Conservation (phyloP, 2,113 vertebrate species). For the Erpornis zantholeuca region DNA sequence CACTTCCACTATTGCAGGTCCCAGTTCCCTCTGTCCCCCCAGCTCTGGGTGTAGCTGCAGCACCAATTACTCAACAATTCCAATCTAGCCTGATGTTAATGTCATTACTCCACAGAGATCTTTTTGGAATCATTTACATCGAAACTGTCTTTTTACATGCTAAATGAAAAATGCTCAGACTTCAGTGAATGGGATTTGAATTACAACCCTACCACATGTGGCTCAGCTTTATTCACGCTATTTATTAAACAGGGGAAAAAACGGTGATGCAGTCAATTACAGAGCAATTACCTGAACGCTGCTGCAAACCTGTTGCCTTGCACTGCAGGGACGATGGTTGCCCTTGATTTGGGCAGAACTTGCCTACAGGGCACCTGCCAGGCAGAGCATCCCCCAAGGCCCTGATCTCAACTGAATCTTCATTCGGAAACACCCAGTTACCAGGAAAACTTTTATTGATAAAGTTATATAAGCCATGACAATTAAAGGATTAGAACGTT, state of each 20-base stretch:
- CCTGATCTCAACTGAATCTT: not conserved
- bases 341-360: not conserved
- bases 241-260: constrained; percentile 79
- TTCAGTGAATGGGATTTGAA: constrained; percentile 39
- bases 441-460: not conserved
- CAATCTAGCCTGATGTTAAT: constrained; percentile 79
- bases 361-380: not conserved
- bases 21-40: not conserved
- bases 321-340: not conserved
- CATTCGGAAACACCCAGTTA: not conserved
- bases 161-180: constrained; percentile 55
- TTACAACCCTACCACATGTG: constrained; percentile 59
- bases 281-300: constrained; percentile 76
- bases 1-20: not conserved
- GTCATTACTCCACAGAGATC: constrained; percentile 79
- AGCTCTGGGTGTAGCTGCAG: constrained; percentile 13
- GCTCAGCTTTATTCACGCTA: constrained; percentile 66
- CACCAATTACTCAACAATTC: constrained; percentile 77
- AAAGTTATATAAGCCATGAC: not conserved
- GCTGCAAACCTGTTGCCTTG: constrained; percentile 7
- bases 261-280: constrained; percentile 78
- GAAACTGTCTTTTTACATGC: constrained; percentile 58
- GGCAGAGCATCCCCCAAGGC: not conserved
- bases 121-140: constrained; percentile 65
- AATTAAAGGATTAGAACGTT: not conserved